These are phyloP conservation scores for Acanthoscelides obtectus DNA, from an alignment of 2,888 invertebrate species.

Conservation along the genomic window DNA sequence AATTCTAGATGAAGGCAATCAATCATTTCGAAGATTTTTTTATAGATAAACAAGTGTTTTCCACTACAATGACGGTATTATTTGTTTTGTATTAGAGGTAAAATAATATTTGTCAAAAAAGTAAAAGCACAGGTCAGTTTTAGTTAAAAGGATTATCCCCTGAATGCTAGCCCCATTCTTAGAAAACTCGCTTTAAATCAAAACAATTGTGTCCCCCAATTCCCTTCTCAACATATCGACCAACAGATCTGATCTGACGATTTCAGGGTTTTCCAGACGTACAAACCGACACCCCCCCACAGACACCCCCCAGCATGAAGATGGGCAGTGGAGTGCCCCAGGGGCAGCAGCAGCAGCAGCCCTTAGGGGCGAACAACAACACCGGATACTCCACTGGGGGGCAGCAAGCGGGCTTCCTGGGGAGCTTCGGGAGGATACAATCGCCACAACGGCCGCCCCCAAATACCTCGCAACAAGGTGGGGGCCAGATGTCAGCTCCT, in stretches of 20 bases:
- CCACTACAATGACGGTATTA: no score
- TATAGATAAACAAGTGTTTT: no score
- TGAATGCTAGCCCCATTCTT: no score
- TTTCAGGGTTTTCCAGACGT: constrained; percentile 78
- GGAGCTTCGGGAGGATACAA: constrained; percentile 45
- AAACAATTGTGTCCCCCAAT: no score
- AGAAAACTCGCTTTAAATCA: no score
- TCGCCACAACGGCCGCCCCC: constrained; percentile 45
- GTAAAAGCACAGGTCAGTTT: no score
- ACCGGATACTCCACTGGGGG: constrained; percentile 50
- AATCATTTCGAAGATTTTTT: no score
- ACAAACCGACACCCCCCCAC: constrained; percentile 86
- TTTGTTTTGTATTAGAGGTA: no score
- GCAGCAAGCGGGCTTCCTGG: constrained; percentile 43
- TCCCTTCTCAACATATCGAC: neutral
- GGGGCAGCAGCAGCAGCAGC: constrained; percentile 27
- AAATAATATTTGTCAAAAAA: no score
- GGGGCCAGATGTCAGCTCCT: constrained; percentile 24
- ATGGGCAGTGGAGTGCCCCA: constrained; percentile 60
- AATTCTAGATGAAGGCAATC: no score
- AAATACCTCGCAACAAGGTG: constrained; percentile 22
- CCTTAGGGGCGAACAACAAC: constrained; percentile 44
- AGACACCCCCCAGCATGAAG: constrained; percentile 93
- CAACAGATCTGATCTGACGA: neutral
- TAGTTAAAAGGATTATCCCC: no score